These are phyloP conservation scores for Centrocercus urophasianus DNA, from an alignment of 2,113 vertebrate genomes.

Conservation along the genomic window DNA sequence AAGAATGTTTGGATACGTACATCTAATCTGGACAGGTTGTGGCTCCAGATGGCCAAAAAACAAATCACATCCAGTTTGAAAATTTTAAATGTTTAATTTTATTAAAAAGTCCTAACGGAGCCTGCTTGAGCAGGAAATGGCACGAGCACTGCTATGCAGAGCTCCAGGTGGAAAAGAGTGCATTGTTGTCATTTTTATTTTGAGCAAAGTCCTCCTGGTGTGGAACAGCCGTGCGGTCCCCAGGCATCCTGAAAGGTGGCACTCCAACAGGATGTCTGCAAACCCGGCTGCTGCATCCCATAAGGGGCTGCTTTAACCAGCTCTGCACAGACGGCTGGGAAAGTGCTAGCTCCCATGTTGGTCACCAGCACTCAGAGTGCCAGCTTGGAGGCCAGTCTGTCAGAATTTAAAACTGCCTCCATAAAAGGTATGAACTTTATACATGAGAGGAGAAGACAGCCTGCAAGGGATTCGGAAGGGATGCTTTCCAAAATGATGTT, in stretches of 20 bases:
- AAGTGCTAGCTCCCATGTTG: slow-evolving; percentile 42
- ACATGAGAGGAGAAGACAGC: slow-evolving; percentile 14
- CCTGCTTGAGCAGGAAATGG: slow-evolving; percentile 24
- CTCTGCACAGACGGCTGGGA: slow-evolving; percentile 57
- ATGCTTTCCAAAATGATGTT: slow-evolving; percentile 27
- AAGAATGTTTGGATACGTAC: slow-evolving; percentile 50
- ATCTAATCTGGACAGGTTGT: slow-evolving; percentile 68
- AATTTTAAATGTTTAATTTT: slow-evolving; percentile 64
- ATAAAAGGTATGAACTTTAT: slow-evolving; percentile 56
- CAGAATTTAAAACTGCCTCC: slow-evolving; percentile 15
- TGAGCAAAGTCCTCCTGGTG: not conserved
- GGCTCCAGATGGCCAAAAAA: slow-evolving; percentile 71
- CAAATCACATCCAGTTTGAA: slow-evolving; percentile 47
- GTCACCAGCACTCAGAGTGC: not conserved
- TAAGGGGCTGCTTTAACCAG: slow-evolving; percentile 17
- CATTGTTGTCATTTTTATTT: slow-evolving; percentile 17
- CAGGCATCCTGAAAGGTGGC: slow-evolving; percentile 24
- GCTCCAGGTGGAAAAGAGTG: slow-evolving; percentile 29
- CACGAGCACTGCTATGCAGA: not conserved
- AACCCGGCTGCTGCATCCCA: slow-evolving; percentile 25
- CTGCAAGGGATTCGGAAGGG: not conserved
- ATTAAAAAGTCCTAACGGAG: slow-evolving; percentile 55
- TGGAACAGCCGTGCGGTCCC: not conserved
- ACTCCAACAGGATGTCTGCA: slow-evolving; percentile 52
- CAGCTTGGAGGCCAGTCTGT: slow-evolving; percentile 61